Conservation (phyloP, 1,140 invertebrate species). For the Drosophila varians region DNA sequence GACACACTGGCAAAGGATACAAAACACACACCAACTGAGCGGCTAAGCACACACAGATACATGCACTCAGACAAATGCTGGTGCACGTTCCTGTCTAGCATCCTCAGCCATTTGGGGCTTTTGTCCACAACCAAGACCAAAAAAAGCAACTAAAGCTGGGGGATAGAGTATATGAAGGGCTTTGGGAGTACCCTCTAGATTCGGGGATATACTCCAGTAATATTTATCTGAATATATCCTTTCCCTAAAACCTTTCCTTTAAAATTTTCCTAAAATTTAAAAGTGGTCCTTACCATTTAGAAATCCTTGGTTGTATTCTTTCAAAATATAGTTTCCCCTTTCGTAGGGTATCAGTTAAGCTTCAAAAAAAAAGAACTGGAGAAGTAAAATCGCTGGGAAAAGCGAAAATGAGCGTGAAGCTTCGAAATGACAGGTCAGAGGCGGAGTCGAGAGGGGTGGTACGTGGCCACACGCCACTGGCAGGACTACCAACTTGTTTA, state of each 20-base stretch:
- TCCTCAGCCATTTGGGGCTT: constrained; percentile 30
- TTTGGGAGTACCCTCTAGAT: constrained; percentile 4
- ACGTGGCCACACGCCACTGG: constrained; percentile 48
- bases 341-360: constrained; percentile 31
- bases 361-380: constrained; percentile 6
- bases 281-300: no score
- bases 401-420: constrained; percentile 78
- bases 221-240: no score
- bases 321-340: background rate
- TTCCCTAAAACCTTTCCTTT: no score
- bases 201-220: background rate
- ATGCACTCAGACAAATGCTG: constrained; percentile 12
- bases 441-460: background rate
- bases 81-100: constrained; percentile 18
- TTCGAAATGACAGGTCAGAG: constrained; percentile 62
- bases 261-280: no score
- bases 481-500: constrained; percentile 75
- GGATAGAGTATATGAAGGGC: constrained; percentile 1
- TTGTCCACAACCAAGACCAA: constrained; percentile 45
- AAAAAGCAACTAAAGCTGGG: constrained; percentile 6
- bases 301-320: background rate
- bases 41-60: constrained; percentile 15
- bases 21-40: background rate
- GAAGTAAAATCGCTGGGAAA: constrained; percentile 58
- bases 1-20: constrained; percentile 28